These are phyloP conservation scores for Eumeta japonica DNA, from an alignment of 1,140 invertebrate species.

Conservation along the genomic window DNA sequence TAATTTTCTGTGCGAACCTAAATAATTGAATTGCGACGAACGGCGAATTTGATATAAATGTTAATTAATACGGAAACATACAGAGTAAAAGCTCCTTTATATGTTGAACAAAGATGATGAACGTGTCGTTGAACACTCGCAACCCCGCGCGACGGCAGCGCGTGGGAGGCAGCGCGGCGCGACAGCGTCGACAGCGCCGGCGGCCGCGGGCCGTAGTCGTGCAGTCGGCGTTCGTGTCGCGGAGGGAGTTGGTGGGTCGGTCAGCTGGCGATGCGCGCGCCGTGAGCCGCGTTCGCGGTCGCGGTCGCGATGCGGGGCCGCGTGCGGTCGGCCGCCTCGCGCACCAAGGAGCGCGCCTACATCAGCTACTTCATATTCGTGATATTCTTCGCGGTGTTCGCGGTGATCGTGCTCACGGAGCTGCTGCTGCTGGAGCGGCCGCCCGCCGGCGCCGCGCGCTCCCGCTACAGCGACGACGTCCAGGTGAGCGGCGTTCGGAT, in stretches of 20 bases:
- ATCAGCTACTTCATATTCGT: constrained; percentile 86
- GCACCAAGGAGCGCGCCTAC: constrained; percentile 74
- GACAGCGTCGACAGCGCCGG: no score
- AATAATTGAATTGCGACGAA: no score
- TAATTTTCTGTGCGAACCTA: no score
- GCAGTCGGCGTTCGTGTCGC: constrained; percentile 11
- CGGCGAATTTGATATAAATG: no score
- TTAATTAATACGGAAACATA: no score
- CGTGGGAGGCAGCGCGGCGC: no score
- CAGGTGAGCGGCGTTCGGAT: constrained; percentile 45
- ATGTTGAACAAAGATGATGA: no score
- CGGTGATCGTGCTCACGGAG: constrained; percentile 80
- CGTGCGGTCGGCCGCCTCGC: constrained; percentile 33
- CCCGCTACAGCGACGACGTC: constrained; percentile 59
- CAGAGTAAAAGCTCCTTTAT: no score
- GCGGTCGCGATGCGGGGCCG: constrained; percentile 41
- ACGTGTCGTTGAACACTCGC: no score
- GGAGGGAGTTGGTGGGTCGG: neutral
- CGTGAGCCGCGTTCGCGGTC: no score
- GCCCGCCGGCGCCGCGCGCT: constrained; percentile 29
- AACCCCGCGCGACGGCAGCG: no score
- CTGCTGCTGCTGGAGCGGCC: constrained; percentile 71
- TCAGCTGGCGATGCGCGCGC: constrained; percentile 10
- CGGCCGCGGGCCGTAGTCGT: no score
- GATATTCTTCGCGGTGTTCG: constrained; percentile 86